A percentile compares a stretch with the other conserved stretches of the same genome.
Conservation (phyloP, 2,888 invertebrate genomes). For the Fragum fragum region DNA sequence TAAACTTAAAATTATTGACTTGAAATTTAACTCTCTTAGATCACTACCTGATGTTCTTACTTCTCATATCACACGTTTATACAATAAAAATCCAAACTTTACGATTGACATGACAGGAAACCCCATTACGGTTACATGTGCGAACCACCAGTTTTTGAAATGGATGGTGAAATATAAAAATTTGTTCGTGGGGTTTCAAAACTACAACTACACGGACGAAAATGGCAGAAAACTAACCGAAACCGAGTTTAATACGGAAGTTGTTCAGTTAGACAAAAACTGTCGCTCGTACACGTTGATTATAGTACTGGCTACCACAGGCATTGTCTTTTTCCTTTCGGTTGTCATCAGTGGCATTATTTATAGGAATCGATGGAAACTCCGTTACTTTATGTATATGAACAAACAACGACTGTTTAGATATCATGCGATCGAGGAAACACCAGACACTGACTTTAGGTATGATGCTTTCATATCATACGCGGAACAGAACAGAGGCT, state of each 20-base stretch:
- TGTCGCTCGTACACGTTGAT: constrained; percentile 18
- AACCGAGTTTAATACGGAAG: neutral
- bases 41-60: constrained; percentile 6
- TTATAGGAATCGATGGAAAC: constrained; percentile 59
- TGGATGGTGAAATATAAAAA: neutral
- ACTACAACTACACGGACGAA: constrained; percentile 1
- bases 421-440: constrained; percentile 1
- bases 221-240: neutral
- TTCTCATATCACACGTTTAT: neutral
- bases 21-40: constrained; percentile 32
- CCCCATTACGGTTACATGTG: neutral
- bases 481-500: constrained; percentile 38
- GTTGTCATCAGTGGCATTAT: constrained; percentile 46
- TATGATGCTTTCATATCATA: constrained; percentile 54
- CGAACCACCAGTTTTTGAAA: neutral
- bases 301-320: constrained; percentile 17
- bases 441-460: constrained; percentile 9
- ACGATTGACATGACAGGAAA: constrained; percentile 1
- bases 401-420: constrained; percentile 40
- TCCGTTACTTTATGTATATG: constrained; percentile 58
- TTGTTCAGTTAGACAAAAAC: neutral
- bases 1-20: constrained; percentile 28
- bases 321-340: constrained; percentile 28
- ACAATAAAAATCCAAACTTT: neutral
- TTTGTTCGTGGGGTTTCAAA: neutral